Evolutionary conservation across 2,888 invertebrate species (phyloP), one percentile per base, ranked within the genome.

Genomic region (Brachyptera risi): DNA sequence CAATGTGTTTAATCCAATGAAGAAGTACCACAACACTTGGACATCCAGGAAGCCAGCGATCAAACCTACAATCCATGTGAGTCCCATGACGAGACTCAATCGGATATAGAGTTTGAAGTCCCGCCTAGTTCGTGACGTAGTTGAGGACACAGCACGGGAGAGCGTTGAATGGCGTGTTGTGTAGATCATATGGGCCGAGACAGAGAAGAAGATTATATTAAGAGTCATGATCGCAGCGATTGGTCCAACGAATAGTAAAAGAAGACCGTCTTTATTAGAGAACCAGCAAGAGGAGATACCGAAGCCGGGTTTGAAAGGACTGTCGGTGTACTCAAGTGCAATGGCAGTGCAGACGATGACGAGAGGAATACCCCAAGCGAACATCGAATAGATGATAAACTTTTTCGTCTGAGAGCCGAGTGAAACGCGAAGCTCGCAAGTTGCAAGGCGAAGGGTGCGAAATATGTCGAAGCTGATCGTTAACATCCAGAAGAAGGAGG

Each of bases 401-500:
- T 75, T 73, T 13, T 70, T 65, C 68, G 70, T 70, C 60, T 72
- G 73, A 68, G 57, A 57, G 26, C 60, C 54, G 26, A 42, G 37
- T 5, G 74, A 72, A 0, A 77, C 74, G 49, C 78, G 67, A 5
- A 79, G 69, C 67, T 78, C 76, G 24, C 72, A 72, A 0, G 78
- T 78, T 2, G 78, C 78, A 65, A 75, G 67, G 31, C 73, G 71
- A 27, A 76, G 71, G n/a, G 75, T 78, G 66, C 73, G 73, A 72
- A 73, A 77, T 13, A 75, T 77, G 66, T 80, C 81, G 68, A 78
- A 76, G 0, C 80, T 76, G 71, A 81, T 75, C 2, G 78, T 74
- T 56, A 79, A 74, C 76, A 79, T 79, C 82, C 82, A 82, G 62
- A 75, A 75, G 68, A 81, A 81, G 1, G 80, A 75, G 1, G 79